phyloP scores from a whole-genome alignment of 2,888 invertebrate species.

The Embidobia sp. region DNA sequence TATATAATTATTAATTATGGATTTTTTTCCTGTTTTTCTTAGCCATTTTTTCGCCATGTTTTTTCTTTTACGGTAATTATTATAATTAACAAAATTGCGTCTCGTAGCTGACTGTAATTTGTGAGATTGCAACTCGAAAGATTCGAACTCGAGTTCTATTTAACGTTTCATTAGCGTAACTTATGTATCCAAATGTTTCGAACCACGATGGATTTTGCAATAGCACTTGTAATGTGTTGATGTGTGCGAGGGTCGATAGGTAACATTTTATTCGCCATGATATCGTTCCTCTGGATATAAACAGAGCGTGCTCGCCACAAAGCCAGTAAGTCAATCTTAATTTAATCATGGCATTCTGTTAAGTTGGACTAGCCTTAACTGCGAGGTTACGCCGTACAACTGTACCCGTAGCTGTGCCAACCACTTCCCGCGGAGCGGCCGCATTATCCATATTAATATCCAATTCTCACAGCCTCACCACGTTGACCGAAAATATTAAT shows the following conservation, averaged over 20 bases:
- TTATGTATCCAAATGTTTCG: conserved; percentile 6
- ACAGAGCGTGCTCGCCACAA: conserved; percentile 51
- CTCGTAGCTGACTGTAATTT: no score
- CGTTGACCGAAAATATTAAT: conserved; percentile 54
- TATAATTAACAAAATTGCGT: no score
- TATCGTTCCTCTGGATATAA: conserved; percentile 32
- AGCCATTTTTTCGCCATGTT: no score
- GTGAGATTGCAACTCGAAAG: no score
- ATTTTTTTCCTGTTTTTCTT: no score
- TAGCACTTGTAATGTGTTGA: not conserved
- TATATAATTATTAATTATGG: no score
- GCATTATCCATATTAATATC: conserved; percentile 64
- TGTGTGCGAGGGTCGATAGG: conserved; percentile 14
- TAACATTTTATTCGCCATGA: conserved; percentile 42
- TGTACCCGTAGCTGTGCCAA: conserved; percentile 37
- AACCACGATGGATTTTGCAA: conserved; percentile 17
- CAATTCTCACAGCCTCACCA: conserved; percentile 56
- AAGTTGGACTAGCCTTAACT: conserved; percentile 59
- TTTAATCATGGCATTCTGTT: conserved; percentile 66
- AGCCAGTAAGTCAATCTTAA: conserved; percentile 69
- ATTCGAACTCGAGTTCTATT: not conserved
- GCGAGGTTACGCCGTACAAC: conserved; percentile 45
- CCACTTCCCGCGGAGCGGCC: conserved; percentile 51
- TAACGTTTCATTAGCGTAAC: not conserved
- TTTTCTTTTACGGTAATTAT: no score